Evolutionary conservation across 2,113 vertebrate species (phyloP), one percentile per base, ranked within the genome.

Genomic region (Clarias gariepinus): DNA sequence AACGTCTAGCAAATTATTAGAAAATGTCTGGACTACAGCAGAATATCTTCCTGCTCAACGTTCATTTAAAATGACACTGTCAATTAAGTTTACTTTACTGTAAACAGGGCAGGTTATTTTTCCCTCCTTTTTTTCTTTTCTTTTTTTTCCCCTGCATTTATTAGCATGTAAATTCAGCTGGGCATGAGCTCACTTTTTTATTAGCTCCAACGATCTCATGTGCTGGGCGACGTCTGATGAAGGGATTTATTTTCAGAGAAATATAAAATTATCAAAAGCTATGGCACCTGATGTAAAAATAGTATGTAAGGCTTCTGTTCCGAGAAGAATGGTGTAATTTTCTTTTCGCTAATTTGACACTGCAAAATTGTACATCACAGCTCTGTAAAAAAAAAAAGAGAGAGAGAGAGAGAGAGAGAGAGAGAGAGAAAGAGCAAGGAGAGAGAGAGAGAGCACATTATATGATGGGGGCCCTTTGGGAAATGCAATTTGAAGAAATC

Each of bases 401-500:
- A 88, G 88, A 92, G 83, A 28, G 28, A 55, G 64, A 89, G 87
- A 82, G 81, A 16, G 73, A 53, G 79, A 93, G 91, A 87, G 86
- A 91, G 83, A 58, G n/a, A 33, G 30, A 88, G 88, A 92, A 82
- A 57, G 18, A 82, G n/a, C n/a, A n/a, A n/a, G n/a, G 58, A 83
- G n/a, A 82, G 23, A 82, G 36, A 66, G 61, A 76, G 73, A 68
- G 64, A 76, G 82, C 41, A 82, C 85, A 90, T 92, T 89, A 92
- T 83, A 91, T 18, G 0, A 87, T 81, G 57, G 77, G 57, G 90
- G 86, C 89, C 89, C 87, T 83, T 86, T 86, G 91, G 90, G 90
- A 95, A 93, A 93, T 92, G 93, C 91, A 92, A 94, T 95, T 94
- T 94, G 91, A 89, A 88, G 88, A 94, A 94, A 94, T 93, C 93